Evolutionary conservation across 2,797 vertebrate species (phyloP).

Genomic region (Chloroceryle inda): DNA sequence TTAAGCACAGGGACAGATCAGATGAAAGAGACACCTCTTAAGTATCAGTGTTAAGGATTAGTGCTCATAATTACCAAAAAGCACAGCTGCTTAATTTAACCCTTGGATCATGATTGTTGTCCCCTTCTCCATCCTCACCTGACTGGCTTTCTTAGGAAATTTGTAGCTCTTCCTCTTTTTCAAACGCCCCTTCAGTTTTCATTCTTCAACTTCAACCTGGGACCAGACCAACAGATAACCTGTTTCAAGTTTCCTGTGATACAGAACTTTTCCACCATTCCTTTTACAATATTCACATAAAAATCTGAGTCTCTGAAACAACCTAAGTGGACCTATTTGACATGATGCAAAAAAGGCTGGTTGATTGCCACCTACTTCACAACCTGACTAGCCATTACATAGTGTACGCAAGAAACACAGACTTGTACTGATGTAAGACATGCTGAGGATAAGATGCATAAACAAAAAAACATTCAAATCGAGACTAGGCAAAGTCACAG

Average conservation of each 20-base stretch:
- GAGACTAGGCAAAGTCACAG: not conserved
- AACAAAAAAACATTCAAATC: not conserved
- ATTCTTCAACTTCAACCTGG: not conserved
- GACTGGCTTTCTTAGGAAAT: not conserved
- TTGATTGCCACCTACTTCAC: not conserved
- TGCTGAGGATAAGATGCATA: not conserved
- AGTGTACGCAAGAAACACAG: not conserved
- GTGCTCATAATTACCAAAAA: not conserved
- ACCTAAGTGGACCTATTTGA: not conserved
- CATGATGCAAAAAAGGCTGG: not conserved
- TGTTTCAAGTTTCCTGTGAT: not conserved
- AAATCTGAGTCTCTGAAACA: not conserved
- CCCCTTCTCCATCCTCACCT: not conserved
- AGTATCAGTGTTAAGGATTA: not conserved
- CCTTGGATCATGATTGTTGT: not conserved
- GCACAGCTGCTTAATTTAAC: not conserved
- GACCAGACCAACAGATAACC: not conserved
- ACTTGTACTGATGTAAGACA: not conserved
- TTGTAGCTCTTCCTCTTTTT: not conserved
- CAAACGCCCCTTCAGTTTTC: not conserved
- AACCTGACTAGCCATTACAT: not conserved
- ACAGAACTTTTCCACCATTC: not conserved
- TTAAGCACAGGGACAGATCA: not conserved
- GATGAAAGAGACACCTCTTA: not conserved
- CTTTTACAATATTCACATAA: not conserved